These are phyloP conservation scores for Plagodis pulveraria DNA, from an alignment of 2,888 invertebrate species.

Conservation along the genomic window DNA sequence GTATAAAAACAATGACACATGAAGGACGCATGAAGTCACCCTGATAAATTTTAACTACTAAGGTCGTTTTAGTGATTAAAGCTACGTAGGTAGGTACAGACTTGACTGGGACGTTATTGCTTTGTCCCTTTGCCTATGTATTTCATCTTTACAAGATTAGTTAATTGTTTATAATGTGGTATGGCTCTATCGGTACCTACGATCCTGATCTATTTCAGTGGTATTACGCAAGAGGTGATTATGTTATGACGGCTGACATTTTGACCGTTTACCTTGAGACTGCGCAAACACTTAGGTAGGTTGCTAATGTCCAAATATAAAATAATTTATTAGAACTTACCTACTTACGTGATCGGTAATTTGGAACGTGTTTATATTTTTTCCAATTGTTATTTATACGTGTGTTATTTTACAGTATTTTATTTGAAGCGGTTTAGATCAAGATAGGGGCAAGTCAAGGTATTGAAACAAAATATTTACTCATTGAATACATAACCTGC, in stretches of 20 bases:
- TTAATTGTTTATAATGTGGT: not conserved
- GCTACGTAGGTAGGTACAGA: conserved; percentile 12
- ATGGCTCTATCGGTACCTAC: conserved; percentile 3
- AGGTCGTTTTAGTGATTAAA: conserved; percentile 34
- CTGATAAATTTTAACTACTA: conserved; percentile 32
- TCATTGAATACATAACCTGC: no score
- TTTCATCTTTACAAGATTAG: conserved; percentile 10
- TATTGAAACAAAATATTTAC: no score
- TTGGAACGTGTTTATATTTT: no score
- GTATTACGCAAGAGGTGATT: conserved; percentile 24
- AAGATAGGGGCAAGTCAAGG: no score
- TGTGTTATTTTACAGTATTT: no score
- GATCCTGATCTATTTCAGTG: conserved; percentile 23
- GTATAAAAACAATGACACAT: conserved; percentile 34
- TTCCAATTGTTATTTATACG: no score
- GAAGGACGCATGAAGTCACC: conserved; percentile 40
- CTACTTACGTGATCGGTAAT: no score
- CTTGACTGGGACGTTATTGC: conserved; percentile 30
- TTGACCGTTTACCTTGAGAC: conserved; percentile 29
- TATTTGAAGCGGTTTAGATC: no score
- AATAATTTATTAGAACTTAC: conserved; percentile 1
- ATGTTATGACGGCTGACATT: conserved; percentile 24
- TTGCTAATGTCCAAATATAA: conserved; percentile 3
- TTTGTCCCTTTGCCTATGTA: conserved; percentile 10
- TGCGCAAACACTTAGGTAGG: conserved; percentile 20